A percentile compares a stretch with the other conserved stretches of the same genome.
phyloP scores from a whole-genome alignment of 1,140 invertebrate genomes.

The Cotesia glomerata region DNA sequence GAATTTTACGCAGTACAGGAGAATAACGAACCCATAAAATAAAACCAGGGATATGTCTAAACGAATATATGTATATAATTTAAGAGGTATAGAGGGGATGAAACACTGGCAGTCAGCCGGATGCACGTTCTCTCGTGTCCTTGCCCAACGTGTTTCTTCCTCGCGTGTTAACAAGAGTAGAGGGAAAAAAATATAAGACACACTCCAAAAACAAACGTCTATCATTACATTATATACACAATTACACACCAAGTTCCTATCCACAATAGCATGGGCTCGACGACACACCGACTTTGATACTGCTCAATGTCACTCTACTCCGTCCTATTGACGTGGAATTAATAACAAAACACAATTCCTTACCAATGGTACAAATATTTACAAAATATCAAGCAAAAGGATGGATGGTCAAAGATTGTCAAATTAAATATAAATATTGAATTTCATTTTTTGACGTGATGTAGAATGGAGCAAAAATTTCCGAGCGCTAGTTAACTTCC shows the following conservation, averaged over 20 bases:
- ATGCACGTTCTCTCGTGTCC: slow-evolving; percentile 14
- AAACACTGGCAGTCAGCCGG: slow-evolving; percentile 4
- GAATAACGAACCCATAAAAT: slow-evolving; percentile 30
- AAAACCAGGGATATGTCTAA: slow-evolving; percentile 26
- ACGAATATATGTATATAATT: not conserved
- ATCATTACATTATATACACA: not conserved
- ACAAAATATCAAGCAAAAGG: too few relatives aligned
- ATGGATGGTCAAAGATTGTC: too few relatives aligned
- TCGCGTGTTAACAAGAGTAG: not conserved
- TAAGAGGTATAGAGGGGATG: not conserved
- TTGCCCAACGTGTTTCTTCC: slow-evolving; percentile 19
- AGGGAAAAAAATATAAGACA: slow-evolving; percentile 10
- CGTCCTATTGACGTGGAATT: too few relatives aligned
- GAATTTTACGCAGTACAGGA: not conserved
- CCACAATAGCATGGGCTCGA: too few relatives aligned
- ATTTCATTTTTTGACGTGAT: not conserved
- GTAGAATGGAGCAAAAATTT: slow-evolving; percentile 5
- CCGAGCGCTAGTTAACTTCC: not conserved
- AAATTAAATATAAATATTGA: not conserved
- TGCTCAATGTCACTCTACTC: too few relatives aligned
- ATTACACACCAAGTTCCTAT: too few relatives aligned
- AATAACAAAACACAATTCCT: too few relatives aligned
- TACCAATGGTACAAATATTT: too few relatives aligned
- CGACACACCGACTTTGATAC: too few relatives aligned
- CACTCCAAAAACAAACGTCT: not conserved